phyloP scores from a whole-genome alignment of 2,797 vertebrate genomes.

The Artibeus lituratus region DNA sequence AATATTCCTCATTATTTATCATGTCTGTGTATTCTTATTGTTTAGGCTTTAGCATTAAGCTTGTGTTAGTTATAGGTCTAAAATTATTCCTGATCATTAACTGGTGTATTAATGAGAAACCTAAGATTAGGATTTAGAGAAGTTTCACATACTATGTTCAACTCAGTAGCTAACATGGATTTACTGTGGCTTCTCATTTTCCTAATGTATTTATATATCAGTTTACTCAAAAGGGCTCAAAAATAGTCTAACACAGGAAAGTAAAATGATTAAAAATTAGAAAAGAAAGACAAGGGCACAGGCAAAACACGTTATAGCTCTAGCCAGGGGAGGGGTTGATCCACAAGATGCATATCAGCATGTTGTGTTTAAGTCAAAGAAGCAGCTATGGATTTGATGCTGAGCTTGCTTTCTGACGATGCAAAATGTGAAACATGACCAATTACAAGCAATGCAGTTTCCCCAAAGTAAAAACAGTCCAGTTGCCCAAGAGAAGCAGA shows the following conservation, averaged over 20 bases:
- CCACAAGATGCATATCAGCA: background rate
- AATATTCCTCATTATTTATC: background rate
- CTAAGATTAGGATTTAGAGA: background rate
- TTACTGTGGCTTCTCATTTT: background rate
- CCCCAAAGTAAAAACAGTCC: background rate
- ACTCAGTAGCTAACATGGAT: background rate
- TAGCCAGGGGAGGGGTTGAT: background rate
- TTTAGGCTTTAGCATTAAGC: background rate
- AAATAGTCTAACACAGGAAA: background rate
- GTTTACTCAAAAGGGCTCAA: background rate
- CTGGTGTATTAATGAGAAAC: background rate
- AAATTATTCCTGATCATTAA: background rate
- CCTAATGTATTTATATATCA: background rate
- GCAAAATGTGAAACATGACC: background rate
- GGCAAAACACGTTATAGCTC: background rate
- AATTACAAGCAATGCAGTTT: background rate
- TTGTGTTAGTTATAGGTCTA: background rate
- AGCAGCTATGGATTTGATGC: background rate
- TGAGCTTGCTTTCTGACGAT: background rate
- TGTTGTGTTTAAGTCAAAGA: background rate
- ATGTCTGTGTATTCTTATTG: background rate
- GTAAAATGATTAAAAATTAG: conserved; percentile 27
- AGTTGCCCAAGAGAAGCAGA: background rate
- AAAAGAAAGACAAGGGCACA: background rate
- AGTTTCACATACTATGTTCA: background rate